Conservation (phyloP, 2,113 vertebrate species). For the Petromus typicus region DNA sequence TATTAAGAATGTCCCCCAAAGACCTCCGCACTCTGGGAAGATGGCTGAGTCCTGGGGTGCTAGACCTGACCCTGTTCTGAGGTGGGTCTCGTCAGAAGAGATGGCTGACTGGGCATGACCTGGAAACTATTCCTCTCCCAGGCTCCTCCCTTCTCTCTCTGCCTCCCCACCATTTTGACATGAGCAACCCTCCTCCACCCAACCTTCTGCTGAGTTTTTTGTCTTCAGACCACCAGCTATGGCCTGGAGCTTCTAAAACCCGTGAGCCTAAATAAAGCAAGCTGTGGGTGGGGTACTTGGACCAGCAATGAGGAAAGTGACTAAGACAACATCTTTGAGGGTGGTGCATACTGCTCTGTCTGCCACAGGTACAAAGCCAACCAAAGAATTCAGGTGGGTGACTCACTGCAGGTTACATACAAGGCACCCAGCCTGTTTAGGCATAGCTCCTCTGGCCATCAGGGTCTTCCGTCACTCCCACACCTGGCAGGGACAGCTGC, state of each 20-base stretch:
- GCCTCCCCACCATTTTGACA: neutral
- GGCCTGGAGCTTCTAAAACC: neutral
- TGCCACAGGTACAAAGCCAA: neutral
- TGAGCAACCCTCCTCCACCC: neutral
- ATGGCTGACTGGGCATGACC: neutral
- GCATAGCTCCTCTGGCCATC: neutral
- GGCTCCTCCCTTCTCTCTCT: neutral
- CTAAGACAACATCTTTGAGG: neutral
- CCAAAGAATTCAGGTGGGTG: neutral
- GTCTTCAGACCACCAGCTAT: neutral
- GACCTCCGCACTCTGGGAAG: neutral
- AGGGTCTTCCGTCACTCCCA: neutral
- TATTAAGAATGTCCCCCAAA: neutral
- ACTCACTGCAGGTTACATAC: neutral
- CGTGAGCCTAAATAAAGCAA: neutral
- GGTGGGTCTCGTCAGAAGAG: neutral
- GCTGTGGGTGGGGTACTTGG: neutral
- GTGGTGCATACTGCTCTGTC: neutral
- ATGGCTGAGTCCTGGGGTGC: neutral
- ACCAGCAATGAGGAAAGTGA: neutral
- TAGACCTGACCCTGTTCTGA: neutral
- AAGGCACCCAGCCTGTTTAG: neutral
- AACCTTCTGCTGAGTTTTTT: neutral
- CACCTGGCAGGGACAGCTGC: neutral
- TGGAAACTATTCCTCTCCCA: neutral